phyloP scores from a whole-genome alignment of 2,113 vertebrate genomes.

The Ellobius talpinus region DNA sequence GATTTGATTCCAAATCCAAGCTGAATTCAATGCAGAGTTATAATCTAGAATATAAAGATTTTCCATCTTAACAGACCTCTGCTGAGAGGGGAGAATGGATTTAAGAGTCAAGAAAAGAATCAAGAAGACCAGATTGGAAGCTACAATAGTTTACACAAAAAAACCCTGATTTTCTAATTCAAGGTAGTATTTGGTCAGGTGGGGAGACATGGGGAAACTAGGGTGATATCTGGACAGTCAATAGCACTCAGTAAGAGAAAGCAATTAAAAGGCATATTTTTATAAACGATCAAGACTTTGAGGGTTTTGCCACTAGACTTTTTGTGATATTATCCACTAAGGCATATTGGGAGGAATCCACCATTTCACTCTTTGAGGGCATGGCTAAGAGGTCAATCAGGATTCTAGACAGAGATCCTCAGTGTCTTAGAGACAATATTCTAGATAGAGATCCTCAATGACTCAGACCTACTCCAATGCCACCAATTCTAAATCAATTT shows the following conservation, averaged over 20 bases:
- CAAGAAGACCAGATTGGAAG: not conserved
- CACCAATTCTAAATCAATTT: constrained; percentile 3
- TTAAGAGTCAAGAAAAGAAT: not conserved
- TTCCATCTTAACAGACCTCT: constrained; percentile 14
- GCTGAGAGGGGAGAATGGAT: constrained; percentile 6
- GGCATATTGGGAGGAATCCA: not conserved
- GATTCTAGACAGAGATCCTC: not conserved
- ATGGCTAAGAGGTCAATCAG: not conserved
- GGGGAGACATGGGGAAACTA: not conserved
- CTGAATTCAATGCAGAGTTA: not conserved
- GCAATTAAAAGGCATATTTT: constrained; percentile 32
- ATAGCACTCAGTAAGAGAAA: not conserved
- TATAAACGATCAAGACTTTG: not conserved
- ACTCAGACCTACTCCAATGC: not conserved
- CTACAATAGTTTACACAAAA: not conserved
- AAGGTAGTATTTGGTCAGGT: not conserved
- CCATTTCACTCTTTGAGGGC: not conserved
- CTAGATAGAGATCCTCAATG: not conserved
- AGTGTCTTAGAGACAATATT: too few relatives aligned
- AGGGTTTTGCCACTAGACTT: not conserved
- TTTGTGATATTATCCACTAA: not conserved
- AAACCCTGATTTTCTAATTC: constrained; percentile 21
- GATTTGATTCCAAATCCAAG: constrained; percentile 36
- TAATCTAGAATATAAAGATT: not conserved
- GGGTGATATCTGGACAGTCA: not conserved